Conservation (phyloP, 2,113 vertebrate genomes). For the Limanda limanda region DNA sequence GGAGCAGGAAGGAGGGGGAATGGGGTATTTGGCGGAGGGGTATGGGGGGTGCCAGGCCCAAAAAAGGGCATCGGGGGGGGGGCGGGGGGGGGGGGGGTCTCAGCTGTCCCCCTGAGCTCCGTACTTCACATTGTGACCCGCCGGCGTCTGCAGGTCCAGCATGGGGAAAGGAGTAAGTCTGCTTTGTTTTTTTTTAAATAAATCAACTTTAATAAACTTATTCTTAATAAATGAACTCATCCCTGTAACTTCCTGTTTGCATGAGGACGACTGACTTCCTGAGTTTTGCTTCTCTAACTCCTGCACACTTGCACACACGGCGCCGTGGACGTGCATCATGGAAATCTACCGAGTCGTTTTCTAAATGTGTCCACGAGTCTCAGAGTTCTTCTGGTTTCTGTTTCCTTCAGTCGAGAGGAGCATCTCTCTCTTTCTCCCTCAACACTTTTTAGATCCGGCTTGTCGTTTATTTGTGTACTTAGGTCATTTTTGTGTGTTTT, state of each 20-base stretch:
- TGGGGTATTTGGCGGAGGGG: conserved; percentile 29
- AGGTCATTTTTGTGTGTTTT: conserved; percentile 67
- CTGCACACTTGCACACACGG: conserved; percentile 30
- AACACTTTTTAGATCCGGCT: conserved; percentile 42
- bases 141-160: conserved; percentile 48
- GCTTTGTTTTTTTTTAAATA: not conserved
- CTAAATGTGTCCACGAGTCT: not conserved
- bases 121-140: conserved; percentile 56
- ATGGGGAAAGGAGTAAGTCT: conserved; percentile 83
- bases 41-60: conserved; percentile 65
- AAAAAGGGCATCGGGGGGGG: conserved; percentile 70
- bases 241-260: no score
- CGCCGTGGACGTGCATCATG: conserved; percentile 34
- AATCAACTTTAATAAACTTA: not conserved
- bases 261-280: no score
- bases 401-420: conserved; percentile 17
- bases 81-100: conserved; percentile 24
- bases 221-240: not conserved
- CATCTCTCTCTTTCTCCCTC: conserved; percentile 41
- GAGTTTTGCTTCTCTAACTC: not conserved
- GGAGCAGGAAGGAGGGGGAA: conserved; percentile 12
- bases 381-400: not conserved
- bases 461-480: conserved; percentile 68
- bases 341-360: conserved; percentile 36
- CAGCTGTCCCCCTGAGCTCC: conserved; percentile 26